Evolutionary conservation across 2,888 invertebrate species (phyloP), one percentile per base, ranked within the genome.

Genomic region (Fragum sueziense): DNA sequence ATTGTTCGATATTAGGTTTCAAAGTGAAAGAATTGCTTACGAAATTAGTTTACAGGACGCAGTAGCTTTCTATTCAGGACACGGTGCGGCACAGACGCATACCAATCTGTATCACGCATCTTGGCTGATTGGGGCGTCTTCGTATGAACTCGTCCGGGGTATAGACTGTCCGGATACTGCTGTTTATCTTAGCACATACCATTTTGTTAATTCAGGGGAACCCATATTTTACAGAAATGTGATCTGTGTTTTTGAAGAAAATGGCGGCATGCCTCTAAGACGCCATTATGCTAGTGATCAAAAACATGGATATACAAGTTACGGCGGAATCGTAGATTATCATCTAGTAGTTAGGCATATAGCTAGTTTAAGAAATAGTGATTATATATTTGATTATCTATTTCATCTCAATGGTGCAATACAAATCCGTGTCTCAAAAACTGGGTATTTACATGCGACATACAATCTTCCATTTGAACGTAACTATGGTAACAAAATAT

Each of bases 121-220:
- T 11, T 88, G 87, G 86, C 74, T 89, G 47, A 85, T 91, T 31
- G 91, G 91, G 1, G 86, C 88, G 0, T 86, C 85, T 6, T 86
- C 87, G 7, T 88, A 85, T 79, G 90, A 89, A 73, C 86, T 91
- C 25, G 85, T 90, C 22, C 86, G 88, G 0, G 92, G 92, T 0
- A 85, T 91, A 14, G 92, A 92, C 75, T 92, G 92, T 74, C 91
- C 91, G 2, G 86, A 88, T 41, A 88, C 90, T 0, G 90, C 92
- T 1, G 74, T 86, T 11, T 91, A 89, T 84, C 71, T 89, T 7
- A 87, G 88, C 68, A 72, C 88, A 22, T 83, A 85, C 70, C 85
- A 88, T 70, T 88, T 88, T 70, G 86, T 85, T 7, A 84, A 88
- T 80, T 76, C 83, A 17, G 83, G 84, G 11, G 65, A 75, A 25